Base-by-base conservation (phyloP, 2,797 vertebrate species). In the Microhierax caerulescens region DNA sequence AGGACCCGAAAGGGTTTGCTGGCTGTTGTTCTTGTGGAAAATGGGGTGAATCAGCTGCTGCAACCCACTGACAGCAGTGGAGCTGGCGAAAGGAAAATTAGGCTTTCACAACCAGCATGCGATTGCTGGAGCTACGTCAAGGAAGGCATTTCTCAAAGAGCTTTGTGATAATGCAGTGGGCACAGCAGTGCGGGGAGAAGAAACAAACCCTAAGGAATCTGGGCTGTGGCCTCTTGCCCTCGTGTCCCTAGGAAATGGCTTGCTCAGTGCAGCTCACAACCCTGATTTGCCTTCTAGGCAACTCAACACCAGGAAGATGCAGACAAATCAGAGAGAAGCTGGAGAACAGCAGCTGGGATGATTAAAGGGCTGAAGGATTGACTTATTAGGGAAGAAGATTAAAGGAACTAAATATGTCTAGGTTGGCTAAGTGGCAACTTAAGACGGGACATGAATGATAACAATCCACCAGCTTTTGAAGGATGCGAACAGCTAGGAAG, bases 361-460 rank as follows among this genome's bases (percentile, higher is more conserved):
- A 97, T 97, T 97, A 97, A 97, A 97, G 84, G 92, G 94, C 53
- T 93, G 94, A 93, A 93, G 90, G 91, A 81, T 28, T 97, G 96
- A 91, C 95, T 97, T 97, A 96, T 96, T 89, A 96, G 72, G 79
- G 82, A 95, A 95, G 94, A 96, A 97, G 97, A 97, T 97, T 96
- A 96, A 92, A 97, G 92, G 91, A 97, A 97, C 95, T 95, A 97
- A 97, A 97, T 91, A 96, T 77, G 79, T 96, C 24, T 87, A 90
- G 85, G 95, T 96, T 97, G 75, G 30, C 88, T 95, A 96, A 97
- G 82, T 88, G 91, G 96, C 94, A 98, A 82, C 92, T 96, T 96
- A 94, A 96, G 82, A 96, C 28, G 15, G 87, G 96, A 96, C 90
- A 87, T 97, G 97, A 96, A 97, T 95, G 96, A 97, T 97, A 97